phyloP scores from a whole-genome alignment of 2,888 invertebrate genomes.

The Camponotus fellah region DNA sequence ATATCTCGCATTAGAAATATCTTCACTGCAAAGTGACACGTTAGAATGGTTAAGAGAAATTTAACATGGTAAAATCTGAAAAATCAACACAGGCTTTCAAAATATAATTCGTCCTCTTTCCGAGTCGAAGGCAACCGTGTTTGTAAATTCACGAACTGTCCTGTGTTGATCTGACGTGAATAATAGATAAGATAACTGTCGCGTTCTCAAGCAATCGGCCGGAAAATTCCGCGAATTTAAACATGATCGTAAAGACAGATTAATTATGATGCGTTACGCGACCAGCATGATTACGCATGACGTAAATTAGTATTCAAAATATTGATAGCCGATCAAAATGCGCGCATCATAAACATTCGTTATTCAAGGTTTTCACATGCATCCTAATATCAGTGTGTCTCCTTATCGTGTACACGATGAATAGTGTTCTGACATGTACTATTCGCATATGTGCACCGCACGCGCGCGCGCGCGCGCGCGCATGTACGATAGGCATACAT shows the following conservation, averaged over 20 bases:
- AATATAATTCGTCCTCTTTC: not conserved
- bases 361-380: slow-evolving; percentile 63
- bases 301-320: slow-evolving; percentile 34
- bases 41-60: not conserved
- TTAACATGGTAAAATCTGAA: not conserved
- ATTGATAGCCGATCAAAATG: slow-evolving; percentile 15
- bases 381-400: not conserved
- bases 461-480: not conserved
- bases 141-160: not conserved
- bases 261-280: slow-evolving; percentile 18
- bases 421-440: not conserved
- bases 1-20: not conserved
- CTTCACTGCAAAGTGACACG: slow-evolving; percentile 18
- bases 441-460: not conserved
- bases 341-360: slow-evolving; percentile 24
- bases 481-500: slow-evolving; percentile 25
- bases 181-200: slow-evolving; percentile 28
- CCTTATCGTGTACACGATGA: not conserved
- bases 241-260: not conserved
- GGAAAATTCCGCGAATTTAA: slow-evolving; percentile 5
- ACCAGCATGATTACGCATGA: not conserved
- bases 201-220: not conserved
- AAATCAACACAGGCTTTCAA: not conserved
- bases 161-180: not conserved
- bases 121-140: not conserved